Conservation (phyloP, 64 coral and sea anemone genomes). For the Montipora foliosa region DNA sequence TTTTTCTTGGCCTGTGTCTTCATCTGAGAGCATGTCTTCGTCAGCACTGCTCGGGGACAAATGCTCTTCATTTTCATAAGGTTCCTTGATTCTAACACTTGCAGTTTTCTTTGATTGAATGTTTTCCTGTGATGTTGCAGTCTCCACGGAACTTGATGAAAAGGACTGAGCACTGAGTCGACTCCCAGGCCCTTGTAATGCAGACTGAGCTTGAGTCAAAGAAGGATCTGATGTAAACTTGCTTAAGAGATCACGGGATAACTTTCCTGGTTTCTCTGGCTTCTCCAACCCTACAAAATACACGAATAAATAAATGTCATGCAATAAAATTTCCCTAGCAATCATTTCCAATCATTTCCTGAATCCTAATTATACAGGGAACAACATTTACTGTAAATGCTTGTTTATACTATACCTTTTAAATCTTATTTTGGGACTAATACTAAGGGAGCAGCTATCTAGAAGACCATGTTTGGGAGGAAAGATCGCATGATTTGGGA, state of each 20-base stretch:
- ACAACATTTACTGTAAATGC: too few species aligned
- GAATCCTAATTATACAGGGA: too few species aligned
- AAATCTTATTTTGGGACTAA: too few species aligned
- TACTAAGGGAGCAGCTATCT: too few species aligned
- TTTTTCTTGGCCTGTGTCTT: slow-evolving; percentile 18
- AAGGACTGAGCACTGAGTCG: slow-evolving; percentile 12
- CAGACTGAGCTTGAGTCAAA: neutral
- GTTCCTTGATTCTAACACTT: slow-evolving; percentile 36
- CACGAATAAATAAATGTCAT: neutral
- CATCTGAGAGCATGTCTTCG: slow-evolving; percentile 31
- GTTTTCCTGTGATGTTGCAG: slow-evolving; percentile 59
- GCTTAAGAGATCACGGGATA: slow-evolving; percentile 49
- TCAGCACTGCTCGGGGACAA: slow-evolving; percentile 48
- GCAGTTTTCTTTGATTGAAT: neutral
- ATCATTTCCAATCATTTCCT: too few species aligned
- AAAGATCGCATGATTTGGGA: too few species aligned
- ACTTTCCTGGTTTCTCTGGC: slow-evolving; percentile 61
- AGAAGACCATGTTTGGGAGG: too few species aligned
- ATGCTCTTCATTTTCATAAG: slow-evolving; percentile 8
- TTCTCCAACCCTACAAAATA: slow-evolving; percentile 32
- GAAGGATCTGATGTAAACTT: slow-evolving; percentile 56
- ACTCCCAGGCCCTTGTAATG: neutral
- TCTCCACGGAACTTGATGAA: slow-evolving; percentile 47
- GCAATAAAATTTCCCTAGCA: neutral
- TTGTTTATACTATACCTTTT: too few species aligned